A percentile compares a stretch with the other conserved stretches of the same genome.
phyloP scores from a whole-genome alignment of 2,888 invertebrate species.

The Orthosia gothica region DNA sequence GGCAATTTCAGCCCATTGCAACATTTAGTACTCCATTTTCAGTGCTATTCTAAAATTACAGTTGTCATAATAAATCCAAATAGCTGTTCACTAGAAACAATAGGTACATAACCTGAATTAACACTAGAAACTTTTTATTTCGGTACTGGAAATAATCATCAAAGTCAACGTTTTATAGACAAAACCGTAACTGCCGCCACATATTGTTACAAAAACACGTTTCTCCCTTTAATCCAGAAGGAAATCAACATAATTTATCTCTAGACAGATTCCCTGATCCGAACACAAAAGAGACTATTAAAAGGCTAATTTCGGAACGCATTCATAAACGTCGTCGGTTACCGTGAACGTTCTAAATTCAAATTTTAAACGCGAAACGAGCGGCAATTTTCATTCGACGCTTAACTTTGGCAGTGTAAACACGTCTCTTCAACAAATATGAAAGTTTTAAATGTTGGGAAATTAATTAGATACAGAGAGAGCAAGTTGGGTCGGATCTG shows the following conservation, averaged over 20 bases:
- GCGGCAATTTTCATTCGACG: constrained; percentile 65
- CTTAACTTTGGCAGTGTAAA: constrained; percentile 67
- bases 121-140: constrained; percentile 26
- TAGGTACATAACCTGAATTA: not conserved
- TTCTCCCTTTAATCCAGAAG: constrained; percentile 45
- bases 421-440: constrained; percentile 69
- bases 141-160: constrained; percentile 19
- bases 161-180: constrained; percentile 35
- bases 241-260: constrained; percentile 61
- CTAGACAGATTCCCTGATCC: constrained; percentile 58
- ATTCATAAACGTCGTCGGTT: constrained; percentile 72
- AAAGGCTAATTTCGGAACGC: constrained; percentile 77
- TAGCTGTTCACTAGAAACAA: constrained; percentile 26
- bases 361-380: constrained; percentile 69
- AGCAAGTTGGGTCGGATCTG: constrained; percentile 51
- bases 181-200: constrained; percentile 20
- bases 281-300: constrained; percentile 70
- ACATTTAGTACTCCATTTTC: constrained; percentile 47
- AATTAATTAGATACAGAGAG: constrained; percentile 65
- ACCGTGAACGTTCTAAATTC: constrained; percentile 71
- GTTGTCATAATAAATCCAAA: constrained; percentile 43
- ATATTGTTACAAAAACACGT: constrained; percentile 39
- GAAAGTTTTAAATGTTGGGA: constrained; percentile 68
- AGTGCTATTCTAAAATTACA: constrained; percentile 26
- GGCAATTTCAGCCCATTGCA: constrained; percentile 34